phyloP scores from a whole-genome alignment of 1,140 invertebrate species.

The Manduca sexta region DNA sequence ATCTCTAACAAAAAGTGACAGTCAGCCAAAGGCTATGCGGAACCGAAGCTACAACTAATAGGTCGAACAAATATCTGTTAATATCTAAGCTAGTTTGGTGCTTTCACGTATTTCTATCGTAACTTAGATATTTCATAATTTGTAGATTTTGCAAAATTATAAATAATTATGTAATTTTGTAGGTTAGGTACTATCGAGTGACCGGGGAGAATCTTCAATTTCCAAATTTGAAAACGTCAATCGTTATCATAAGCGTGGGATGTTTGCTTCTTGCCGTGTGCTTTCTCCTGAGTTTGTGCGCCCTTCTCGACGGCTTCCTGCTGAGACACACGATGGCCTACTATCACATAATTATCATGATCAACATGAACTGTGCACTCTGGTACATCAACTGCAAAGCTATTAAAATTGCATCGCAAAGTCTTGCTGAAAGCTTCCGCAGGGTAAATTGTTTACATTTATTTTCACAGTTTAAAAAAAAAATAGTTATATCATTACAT shows the following conservation, averaged over 20 bases:
- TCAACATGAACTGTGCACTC: constrained; percentile 78
- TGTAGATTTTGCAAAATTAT: no score
- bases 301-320: constrained; percentile 74
- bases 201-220: constrained; percentile 75
- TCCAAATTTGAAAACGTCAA: constrained; percentile 73
- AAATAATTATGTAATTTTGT: constrained; percentile 13
- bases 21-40: no score
- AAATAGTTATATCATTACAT: no score
- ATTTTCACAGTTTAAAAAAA: no score
- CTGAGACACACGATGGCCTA: constrained; percentile 76
- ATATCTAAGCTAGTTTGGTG: no score
- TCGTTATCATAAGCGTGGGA: constrained; percentile 74
- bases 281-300: constrained; percentile 74
- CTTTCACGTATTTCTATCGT: no score
- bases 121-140: no score
- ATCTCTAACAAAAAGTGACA: no score
- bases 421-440: constrained; percentile 67
- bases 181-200: constrained; percentile 71
- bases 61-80: no score
- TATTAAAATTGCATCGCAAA: constrained; percentile 74
- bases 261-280: constrained; percentile 74
- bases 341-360: constrained; percentile 77
- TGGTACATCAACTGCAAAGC: constrained; percentile 79
- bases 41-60: no score
- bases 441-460: no score